A percentile compares a stretch with the other conserved stretches of the same genome.
Evolutionary conservation across 2,888 invertebrate species (phyloP).

Genomic region (Ophion obscuratus): DNA sequence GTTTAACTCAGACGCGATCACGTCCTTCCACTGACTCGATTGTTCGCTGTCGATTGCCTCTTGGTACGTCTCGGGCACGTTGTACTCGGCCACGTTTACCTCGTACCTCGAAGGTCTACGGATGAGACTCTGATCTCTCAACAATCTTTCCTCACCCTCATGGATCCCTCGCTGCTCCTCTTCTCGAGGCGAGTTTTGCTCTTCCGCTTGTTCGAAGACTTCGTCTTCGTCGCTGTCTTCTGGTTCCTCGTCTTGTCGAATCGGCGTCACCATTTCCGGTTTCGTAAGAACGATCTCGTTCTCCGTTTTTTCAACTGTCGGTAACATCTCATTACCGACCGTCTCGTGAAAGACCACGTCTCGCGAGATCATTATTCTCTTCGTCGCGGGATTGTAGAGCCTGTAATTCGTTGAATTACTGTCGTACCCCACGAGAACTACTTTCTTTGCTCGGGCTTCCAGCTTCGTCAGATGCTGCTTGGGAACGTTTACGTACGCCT

Average conservation of each 20-base stretch:
- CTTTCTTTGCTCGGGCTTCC: conserved; percentile 55
- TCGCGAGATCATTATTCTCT: conserved; percentile 26
- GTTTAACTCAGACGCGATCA: conserved; percentile 57
- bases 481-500: conserved; percentile 39
- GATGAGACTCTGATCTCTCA: conserved; percentile 7
- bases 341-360: conserved; percentile 51
- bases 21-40: conserved; percentile 46
- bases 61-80: conserved; percentile 46
- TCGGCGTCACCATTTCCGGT: background rate
- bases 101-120: conserved; percentile 35
- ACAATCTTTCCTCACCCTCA: background rate
- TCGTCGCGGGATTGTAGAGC: conserved; percentile 32
- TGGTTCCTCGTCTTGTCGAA: conserved; percentile 1
- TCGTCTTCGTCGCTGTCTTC: conserved; percentile 30
- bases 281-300: background rate
- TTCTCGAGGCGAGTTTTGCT: conserved; percentile 1
- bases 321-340: background rate
- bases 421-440: conserved; percentile 62
- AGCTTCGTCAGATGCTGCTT: conserved; percentile 43
- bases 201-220: background rate
- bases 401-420: conserved; percentile 45
- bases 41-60: conserved; percentile 55
- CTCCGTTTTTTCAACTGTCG: background rate
- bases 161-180: background rate
- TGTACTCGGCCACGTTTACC: conserved; percentile 27